These are phyloP conservation scores for Drosophila nr. perissopoda DNA, from an alignment of 2,888 invertebrate genomes.

Conservation along the genomic window DNA sequence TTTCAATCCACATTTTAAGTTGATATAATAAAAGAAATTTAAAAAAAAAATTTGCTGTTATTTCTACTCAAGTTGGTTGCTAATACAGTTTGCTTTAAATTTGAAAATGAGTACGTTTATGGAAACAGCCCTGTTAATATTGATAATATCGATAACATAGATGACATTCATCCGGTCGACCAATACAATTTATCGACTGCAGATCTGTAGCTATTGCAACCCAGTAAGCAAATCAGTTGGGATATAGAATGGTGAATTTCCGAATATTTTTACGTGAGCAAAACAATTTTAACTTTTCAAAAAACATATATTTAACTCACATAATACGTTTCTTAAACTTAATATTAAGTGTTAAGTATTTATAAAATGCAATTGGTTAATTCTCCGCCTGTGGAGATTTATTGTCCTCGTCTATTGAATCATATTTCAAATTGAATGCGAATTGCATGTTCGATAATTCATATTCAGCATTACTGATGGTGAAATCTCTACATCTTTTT, in stretches of 20 bases:
- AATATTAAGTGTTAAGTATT: neutral
- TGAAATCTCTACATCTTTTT: slow-evolving; percentile 20
- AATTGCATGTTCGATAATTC: slow-evolving; percentile 9
- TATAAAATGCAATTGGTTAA: neutral
- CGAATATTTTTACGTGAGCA: neutral
- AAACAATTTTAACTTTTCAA: neutral
- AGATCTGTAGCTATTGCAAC: neutral
- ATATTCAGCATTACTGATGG: slow-evolving; percentile 21
- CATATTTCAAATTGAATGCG: slow-evolving; percentile 39
- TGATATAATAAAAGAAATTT: slow-evolving; percentile 6
- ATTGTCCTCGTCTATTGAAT: slow-evolving; percentile 19
- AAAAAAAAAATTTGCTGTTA: neutral
- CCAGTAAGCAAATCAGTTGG: neutral
- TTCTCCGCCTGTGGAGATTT: neutral
- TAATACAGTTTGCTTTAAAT: neutral
- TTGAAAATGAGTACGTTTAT: neutral
- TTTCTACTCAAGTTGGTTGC: neutral
- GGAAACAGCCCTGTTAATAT: neutral
- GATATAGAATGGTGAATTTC: neutral
- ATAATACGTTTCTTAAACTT: neutral
- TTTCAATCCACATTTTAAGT: slow-evolving; percentile 1
- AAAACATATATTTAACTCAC: neutral
- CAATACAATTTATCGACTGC: neutral
- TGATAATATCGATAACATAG: neutral
- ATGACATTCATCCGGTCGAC: neutral